These are phyloP conservation scores for Platyrinchus mystaceus DNA, from an alignment of 2,797 vertebrate species.

Conservation along the genomic window DNA sequence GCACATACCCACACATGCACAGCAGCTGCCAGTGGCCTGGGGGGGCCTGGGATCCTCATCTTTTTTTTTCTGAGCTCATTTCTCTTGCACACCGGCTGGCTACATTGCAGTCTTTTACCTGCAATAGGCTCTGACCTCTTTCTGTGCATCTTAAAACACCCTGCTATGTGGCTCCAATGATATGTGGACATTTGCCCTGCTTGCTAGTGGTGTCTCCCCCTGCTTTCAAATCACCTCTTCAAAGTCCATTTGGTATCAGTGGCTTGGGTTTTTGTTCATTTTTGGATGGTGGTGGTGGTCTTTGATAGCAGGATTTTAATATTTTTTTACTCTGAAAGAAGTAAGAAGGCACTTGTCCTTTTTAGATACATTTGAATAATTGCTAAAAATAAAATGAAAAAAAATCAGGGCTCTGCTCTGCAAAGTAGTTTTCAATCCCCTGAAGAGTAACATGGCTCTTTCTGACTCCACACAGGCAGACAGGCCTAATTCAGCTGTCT, in stretches of 20 bases:
- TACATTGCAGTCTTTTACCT: not conserved
- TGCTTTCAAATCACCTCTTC: not conserved
- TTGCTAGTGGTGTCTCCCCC: not conserved
- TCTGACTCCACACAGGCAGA: conserved; percentile 56
- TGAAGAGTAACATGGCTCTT: conserved; percentile 45
- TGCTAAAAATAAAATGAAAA: conserved; percentile 36
- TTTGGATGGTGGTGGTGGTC: not conserved
- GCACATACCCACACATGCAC: not conserved
- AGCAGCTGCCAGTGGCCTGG: conserved; percentile 28
- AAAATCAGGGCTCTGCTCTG: not conserved
- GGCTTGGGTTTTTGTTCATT: not conserved
- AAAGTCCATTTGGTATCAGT: not conserved
- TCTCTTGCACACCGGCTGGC: not conserved
- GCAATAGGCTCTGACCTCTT: not conserved
- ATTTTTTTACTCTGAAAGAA: not conserved
- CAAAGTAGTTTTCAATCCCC: conserved; percentile 57
- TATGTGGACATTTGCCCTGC: not conserved
- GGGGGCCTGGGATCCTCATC: not conserved
- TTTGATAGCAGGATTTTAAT: not conserved
- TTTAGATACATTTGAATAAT: conserved; percentile 43
- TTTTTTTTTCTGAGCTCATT: not conserved
- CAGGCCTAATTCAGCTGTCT: conserved; percentile 64
- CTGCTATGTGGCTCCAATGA: not conserved
- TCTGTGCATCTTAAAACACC: not conserved
- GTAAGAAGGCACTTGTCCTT: not conserved